phyloP scores from a whole-genome alignment of 1,140 invertebrate species.

The Drosophila ogumai region DNA sequence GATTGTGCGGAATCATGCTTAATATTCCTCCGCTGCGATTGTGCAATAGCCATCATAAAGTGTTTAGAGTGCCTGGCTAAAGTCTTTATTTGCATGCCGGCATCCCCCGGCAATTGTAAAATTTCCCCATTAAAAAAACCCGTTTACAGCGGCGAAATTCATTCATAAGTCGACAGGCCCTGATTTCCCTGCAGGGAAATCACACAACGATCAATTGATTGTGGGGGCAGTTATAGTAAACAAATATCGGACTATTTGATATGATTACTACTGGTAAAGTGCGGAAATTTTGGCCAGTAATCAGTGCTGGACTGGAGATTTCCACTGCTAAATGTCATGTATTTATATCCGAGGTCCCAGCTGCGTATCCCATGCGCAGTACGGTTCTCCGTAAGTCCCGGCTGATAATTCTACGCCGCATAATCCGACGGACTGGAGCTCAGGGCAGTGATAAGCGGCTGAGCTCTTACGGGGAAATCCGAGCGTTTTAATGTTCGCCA shows the following conservation, averaged over 20 bases:
- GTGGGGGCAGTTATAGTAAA: constrained; percentile 6
- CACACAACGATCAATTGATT: constrained; percentile 19
- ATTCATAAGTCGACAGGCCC: constrained; percentile 26
- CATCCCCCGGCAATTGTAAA: constrained; percentile 27
- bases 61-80: neutral
- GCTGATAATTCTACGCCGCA: constrained; percentile 39
- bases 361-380: constrained; percentile 22
- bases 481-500: constrained; percentile 3
- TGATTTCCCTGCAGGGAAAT: constrained; percentile 9
- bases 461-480: constrained; percentile 39
- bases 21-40: constrained; percentile 18
- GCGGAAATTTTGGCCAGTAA: constrained; percentile 41
- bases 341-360: constrained; percentile 1
- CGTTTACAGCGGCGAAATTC: constrained; percentile 22
- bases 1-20: constrained; percentile 46
- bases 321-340: constrained; percentile 17
- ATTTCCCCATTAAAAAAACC: constrained; percentile 35
- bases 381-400: constrained; percentile 19
- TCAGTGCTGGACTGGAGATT: constrained; percentile 23
- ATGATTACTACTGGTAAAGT: constrained; percentile 15
- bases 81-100: constrained; percentile 23
- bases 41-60: constrained; percentile 20
- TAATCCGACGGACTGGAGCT: constrained; percentile 15
- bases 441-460: constrained; percentile 39
- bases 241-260: constrained; percentile 17